Evolutionary conservation across 2,113 vertebrate genomes (phyloP), one percentile per base, ranked within the genome.

Genomic region (Cololabis saira): DNA sequence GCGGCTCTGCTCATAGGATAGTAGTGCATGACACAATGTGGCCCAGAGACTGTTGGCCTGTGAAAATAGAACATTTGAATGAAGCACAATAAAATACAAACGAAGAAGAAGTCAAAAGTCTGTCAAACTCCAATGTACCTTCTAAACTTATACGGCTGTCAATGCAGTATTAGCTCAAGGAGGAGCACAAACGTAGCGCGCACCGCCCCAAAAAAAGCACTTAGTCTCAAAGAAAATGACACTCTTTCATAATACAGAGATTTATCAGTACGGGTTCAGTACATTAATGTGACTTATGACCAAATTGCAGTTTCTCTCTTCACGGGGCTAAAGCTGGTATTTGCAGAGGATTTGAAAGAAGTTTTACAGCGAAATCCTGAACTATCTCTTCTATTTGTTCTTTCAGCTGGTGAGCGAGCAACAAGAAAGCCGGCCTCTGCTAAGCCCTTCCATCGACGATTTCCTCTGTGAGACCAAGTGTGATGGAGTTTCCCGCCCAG

Each of bases 401-500:
- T 91, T 94, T 33, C 94, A 99, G 98, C 93, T 98, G 94, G 97
- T 98, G 94, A 96, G 95, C 71, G 98, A 99, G 86, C 98, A 97
- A 83, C 98, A 99, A 92, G 98, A 99, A 90, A 99, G 97, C 90
- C 95, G 97, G 74, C 98, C 98, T 41, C 96, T 99, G 69, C 93
- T 99, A 78, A 99, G 98, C 66, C 98, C 98, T 58, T 99, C 97
- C 77, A 99, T 99, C 67, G 98, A 99, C 33, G 97, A 99, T 92
- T 99, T 99, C 90, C 96, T 99, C 82, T 96, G 95, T 76, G 98
- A 99, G 92, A 95, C 96, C 76, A 98, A 98, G 92, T 94, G 96
- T 59, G 95, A 98, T 92, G 94, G 94, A 78, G 92, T 94, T 82
- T 93, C 95, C 76, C 95, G 95, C 66, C 95, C 96, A 58, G 95